Base-by-base conservation (phyloP, 2,888 invertebrate genomes). In the Euproctis similis region DNA sequence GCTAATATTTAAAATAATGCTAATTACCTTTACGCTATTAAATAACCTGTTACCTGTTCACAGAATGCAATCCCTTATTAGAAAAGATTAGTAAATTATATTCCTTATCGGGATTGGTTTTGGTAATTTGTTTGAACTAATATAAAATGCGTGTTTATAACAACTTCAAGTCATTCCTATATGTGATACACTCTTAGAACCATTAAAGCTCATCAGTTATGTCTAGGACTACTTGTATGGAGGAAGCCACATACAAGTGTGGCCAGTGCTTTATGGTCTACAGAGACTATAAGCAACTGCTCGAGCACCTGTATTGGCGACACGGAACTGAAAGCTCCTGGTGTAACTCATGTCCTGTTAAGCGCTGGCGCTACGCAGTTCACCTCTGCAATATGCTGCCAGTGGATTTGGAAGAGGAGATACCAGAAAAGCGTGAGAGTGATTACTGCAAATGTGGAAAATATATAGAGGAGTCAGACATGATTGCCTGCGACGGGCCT, bases 251-350 rank as follows among this genome's bases (percentile, higher is more conserved):
- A 14, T 14, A 4, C 14, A 14, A 6, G 8, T 75, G 77, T 40
- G 65, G 60, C 8, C 46, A 54, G 21, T 77, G 77, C 29, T 38
- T 47, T 4, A 57, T 66, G 54, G 46, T 51, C 20, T 77, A 70
- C 41, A 44, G 46, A 5, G 58, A 66, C 14, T 75, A 75, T 40
- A 66, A 68, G 32, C 55, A 10, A 18, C 52, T 78, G 21, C 34
- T 77, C 2, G 70, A 68, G 34, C 78, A 78, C 44, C 41, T 78
- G 16, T 77, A 65, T 38, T 76, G 75, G 75, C 56, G 66, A 4
- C 77, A 78, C 33, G 75, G 75, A 3, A 76, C 75, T 0, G 73
- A 76, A 38, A 74, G 75, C 28, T 25, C 37, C 6, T 46, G 39
- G 42, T 78, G 77, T 41, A 50, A 50, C 4, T 34, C 43, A 22